These are phyloP conservation scores for Hippasteria phrygiana DNA, from an alignment of 53 echinoderm and acorn worm species.

Conservation along the genomic window DNA sequence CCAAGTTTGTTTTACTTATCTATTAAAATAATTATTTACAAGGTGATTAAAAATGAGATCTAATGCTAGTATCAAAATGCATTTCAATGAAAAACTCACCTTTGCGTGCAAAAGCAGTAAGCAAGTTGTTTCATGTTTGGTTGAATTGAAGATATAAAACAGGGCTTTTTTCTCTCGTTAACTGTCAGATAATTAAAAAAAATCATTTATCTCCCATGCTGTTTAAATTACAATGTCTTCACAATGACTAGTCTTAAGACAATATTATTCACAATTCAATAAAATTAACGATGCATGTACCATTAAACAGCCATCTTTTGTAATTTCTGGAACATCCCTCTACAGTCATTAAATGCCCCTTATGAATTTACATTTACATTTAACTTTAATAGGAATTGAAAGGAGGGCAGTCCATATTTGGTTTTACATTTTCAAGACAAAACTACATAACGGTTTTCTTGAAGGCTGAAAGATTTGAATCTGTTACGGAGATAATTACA, in stretches of 20 bases:
- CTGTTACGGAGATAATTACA: no score
- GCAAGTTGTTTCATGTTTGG: neutral
- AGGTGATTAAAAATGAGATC: conserved; percentile 41
- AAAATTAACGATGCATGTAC: neutral
- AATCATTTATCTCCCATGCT: neutral
- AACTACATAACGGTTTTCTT: no score
- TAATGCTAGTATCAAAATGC: conserved; percentile 26
- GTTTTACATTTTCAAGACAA: no score
- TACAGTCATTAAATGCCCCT: no score
- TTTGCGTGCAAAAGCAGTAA: neutral
- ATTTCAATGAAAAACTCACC: conserved; percentile 5
- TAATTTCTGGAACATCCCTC: no score
- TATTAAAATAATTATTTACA: conserved; percentile 51
- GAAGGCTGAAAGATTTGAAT: no score
- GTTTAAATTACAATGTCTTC: neutral
- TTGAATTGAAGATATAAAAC: neutral
- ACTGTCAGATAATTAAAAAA: neutral
- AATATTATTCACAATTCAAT: neutral
- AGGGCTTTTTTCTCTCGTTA: neutral
- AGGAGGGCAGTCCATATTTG: no score
- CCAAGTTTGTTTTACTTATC: neutral
- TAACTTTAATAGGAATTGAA: no score
- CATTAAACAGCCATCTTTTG: no score
- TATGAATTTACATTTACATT: no score
- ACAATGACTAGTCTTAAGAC: neutral